Percentiles rank a stretch among this genome's conserved stretches.
These are phyloP conservation scores for Papilio helenus DNA, from an alignment of 1,140 invertebrate species.

Conservation along the genomic window DNA sequence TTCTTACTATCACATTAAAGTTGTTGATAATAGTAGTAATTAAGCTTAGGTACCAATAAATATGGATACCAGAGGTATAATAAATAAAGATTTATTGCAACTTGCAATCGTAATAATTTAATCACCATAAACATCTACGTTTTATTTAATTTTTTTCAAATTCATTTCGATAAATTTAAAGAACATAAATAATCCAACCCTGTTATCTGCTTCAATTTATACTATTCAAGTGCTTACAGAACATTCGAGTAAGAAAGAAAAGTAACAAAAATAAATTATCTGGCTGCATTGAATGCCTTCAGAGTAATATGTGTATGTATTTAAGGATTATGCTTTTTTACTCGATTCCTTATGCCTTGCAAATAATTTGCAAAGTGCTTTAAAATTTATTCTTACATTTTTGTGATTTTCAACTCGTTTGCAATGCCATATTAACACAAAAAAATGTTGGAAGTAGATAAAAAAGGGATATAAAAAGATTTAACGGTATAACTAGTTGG, in stretches of 20 bases:
- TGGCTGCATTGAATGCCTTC: conserved; percentile 8
- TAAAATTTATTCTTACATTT: neutral
- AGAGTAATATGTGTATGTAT: conserved; percentile 18
- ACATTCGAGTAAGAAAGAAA: conserved; percentile 1
- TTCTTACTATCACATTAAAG: no score
- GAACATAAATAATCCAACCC: conserved; percentile 10
- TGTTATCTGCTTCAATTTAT: conserved; percentile 13
- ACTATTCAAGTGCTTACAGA: conserved; percentile 1
- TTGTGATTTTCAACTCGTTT: neutral
- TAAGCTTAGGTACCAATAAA: no score
- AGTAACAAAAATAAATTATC: conserved; percentile 28
- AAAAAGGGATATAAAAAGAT: no score
- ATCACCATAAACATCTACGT: neutral
- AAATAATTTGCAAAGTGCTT: neutral
- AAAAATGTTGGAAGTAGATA: neutral
- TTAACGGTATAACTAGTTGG: no score
- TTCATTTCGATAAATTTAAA: neutral
- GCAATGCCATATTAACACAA: neutral
- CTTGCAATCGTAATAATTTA: neutral
- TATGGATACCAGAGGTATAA: no score
- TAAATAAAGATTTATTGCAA: no score
- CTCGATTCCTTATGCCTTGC: neutral
- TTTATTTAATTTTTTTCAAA: neutral
- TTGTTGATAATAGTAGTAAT: no score
- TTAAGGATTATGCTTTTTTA: conserved; percentile 7